Evolutionary conservation across 2,888 invertebrate species (phyloP), one percentile per base, ranked within the genome.

Genomic region (Trichopoda pennipes): DNA sequence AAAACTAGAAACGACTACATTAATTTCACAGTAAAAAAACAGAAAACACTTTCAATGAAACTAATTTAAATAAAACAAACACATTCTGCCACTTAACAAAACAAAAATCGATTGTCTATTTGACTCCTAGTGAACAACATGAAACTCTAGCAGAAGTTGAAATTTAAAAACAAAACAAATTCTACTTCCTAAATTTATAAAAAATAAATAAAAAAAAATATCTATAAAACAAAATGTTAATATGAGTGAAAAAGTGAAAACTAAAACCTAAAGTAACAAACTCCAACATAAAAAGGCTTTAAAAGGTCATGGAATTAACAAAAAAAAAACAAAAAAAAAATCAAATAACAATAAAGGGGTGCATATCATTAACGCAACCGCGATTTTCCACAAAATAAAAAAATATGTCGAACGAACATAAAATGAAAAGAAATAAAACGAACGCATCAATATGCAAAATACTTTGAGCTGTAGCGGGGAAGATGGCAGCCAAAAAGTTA

Each of bases 291-390:
- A 80, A 76, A 23, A 64, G 19, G 78, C 78, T 61, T 44, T 47
- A 60, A 72, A 72, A 84, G 80, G 73, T 73, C 74, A 84, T 53
- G 68, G 58, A 58, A 83, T 68, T 60, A 49, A 66, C n/a, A 66
- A 73, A 35, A 49, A 47, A 76, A 75, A 63, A 70, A 21, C 32
- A 49, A 35, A 64, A 73, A 68, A 28, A 56, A 55, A 73, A 44
- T 38, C 44, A 32, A 76, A 38, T 19, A 21, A 28, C 28, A 28
- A 28, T 55, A 83, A 74, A 89, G 86, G 90, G 89, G 89, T 89
- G 89, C 90, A 89, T 89, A 87, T 89, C 88, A 89, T 89, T 89
- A 89, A 77, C 68, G 55, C 80, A 72, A 66, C 58, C 68, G 61
- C 77, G 72, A 81, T 63, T 80, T 68, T 55, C 12, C 38, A 23